A percentile compares a stretch with the other conserved stretches of the same genome.
Evolutionary conservation across 2,888 invertebrate species (phyloP).

Genomic region (Agelastica alni): DNA sequence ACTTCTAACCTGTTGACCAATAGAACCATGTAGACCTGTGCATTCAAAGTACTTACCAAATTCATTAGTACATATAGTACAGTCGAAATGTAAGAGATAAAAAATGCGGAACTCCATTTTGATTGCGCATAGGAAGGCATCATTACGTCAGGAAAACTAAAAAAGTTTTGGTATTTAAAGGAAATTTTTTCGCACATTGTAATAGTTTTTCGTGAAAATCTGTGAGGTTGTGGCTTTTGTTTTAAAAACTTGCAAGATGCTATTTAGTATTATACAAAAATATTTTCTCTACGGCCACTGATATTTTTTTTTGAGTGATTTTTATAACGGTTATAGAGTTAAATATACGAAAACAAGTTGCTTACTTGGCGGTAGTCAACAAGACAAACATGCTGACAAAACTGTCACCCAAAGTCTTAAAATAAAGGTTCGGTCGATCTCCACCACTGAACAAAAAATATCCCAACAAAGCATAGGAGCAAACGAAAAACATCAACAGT

Average conservation of each 20-base stretch:
- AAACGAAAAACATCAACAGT: slow-evolving; percentile 81
- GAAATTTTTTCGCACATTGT: no score
- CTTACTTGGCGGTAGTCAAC: slow-evolving; percentile 90
- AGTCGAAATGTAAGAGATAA: slow-evolving; percentile 82
- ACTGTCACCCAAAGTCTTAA: slow-evolving; percentile 76
- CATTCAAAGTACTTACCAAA: slow-evolving; percentile 74
- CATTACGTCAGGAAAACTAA: slow-evolving; percentile 90
- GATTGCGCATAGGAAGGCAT: slow-evolving; percentile 84
- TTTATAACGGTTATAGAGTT: slow-evolving; percentile 4
- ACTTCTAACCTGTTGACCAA: no score
- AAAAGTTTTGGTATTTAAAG: no score
- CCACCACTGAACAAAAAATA: slow-evolving; percentile 81
- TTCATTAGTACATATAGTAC: slow-evolving; percentile 89
- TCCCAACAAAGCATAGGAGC: slow-evolving; percentile 80
- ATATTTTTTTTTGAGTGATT: background rate
- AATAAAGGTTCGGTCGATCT: slow-evolving; percentile 74
- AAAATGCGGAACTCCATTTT: slow-evolving; percentile 84
- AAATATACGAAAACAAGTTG: slow-evolving; percentile 35
- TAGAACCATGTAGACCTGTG: no score
- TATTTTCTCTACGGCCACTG: no score
- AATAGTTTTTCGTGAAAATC: no score
- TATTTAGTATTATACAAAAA: no score
- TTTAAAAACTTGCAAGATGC: no score
- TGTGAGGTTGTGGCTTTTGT: no score
- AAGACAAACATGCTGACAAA: slow-evolving; percentile 89